Evolutionary conservation across 2,888 invertebrate genomes (phyloP).

Genomic region (Sinopyrophorus schimmeli): DNA sequence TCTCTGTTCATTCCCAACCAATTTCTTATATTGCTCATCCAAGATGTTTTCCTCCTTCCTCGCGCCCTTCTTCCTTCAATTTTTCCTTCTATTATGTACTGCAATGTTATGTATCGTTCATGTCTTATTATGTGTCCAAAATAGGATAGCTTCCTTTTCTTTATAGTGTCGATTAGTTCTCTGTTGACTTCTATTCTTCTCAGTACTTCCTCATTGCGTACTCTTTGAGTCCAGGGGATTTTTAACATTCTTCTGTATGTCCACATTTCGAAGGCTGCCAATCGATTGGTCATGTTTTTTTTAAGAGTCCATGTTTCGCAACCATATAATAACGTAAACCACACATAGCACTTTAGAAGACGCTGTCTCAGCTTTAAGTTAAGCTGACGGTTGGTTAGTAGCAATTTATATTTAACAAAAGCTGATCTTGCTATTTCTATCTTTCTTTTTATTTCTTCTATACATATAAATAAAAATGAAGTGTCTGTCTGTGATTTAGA

Average conservation of each 20-base stretch:
- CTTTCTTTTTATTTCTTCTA: constrained; percentile 10
- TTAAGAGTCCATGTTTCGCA: constrained; percentile 13
- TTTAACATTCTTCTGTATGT: too few relatives aligned
- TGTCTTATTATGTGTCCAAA: constrained; percentile 6
- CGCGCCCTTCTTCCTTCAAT: too few relatives aligned
- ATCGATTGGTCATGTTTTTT: constrained; percentile 5
- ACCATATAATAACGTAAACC: constrained; percentile 8
- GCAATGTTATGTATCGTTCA: too few relatives aligned
- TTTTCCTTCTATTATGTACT: too few relatives aligned
- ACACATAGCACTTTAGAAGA: constrained; percentile 11
- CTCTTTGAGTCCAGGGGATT: constrained; percentile 7
- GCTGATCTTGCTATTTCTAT: constrained; percentile 13
- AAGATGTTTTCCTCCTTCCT: too few relatives aligned
- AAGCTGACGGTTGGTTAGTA: constrained; percentile 1
- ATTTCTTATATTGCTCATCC: too few relatives aligned
- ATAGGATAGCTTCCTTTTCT: constrained; percentile 12
- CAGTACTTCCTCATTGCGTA: constrained; percentile 7
- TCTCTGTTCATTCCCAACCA: too few relatives aligned
- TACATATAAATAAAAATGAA: too few relatives aligned
- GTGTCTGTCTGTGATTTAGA: too few relatives aligned
- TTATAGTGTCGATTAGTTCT: constrained; percentile 11
- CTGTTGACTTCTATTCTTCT: constrained; percentile 3
- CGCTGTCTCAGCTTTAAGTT: constrained; percentile 6
- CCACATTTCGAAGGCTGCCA: constrained; percentile 12
- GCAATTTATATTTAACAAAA: constrained; percentile 10